Conservation (phyloP, 2,888 invertebrate genomes). For the Lithophane leautieri region DNA sequence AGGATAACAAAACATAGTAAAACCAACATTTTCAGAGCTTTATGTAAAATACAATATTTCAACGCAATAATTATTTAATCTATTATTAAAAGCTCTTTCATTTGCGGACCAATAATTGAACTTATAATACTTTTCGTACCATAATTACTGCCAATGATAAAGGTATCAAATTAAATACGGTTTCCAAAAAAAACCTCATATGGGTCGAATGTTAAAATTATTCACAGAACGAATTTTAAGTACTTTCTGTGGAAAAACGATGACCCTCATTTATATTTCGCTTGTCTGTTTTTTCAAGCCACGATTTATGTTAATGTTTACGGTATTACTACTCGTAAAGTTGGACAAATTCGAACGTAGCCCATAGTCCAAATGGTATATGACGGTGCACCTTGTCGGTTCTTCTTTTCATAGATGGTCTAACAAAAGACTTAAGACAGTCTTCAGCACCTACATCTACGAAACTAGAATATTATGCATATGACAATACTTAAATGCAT, state of each 20-base stretch:
- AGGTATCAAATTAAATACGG: slow-evolving; percentile 31
- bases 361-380: background rate
- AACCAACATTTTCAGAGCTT: background rate
- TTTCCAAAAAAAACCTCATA: slow-evolving; percentile 24
- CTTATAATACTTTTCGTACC: slow-evolving; percentile 7
- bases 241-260: background rate
- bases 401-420: background rate
- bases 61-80: slow-evolving; percentile 4
- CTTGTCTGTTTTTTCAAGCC: background rate
- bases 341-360: background rate
- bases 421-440: background rate
- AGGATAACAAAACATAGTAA: background rate
- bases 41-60: background rate
- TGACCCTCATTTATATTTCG: slow-evolving; percentile 13
- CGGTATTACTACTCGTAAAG: background rate
- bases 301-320: background rate
- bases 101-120: slow-evolving; percentile 28
- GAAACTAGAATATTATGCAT: background rate
- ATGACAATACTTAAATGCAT: background rate
- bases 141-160: slow-evolving; percentile 35
- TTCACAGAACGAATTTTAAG: slow-evolving; percentile 13
- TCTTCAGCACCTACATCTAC: background rate
- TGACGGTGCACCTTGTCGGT: background rate
- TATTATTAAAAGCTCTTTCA: slow-evolving; percentile 21
- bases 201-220: slow-evolving; percentile 28